These are phyloP conservation scores for Phrynosoma blainvillii DNA, from an alignment of 2,113 vertebrate genomes.

Conservation along the genomic window DNA sequence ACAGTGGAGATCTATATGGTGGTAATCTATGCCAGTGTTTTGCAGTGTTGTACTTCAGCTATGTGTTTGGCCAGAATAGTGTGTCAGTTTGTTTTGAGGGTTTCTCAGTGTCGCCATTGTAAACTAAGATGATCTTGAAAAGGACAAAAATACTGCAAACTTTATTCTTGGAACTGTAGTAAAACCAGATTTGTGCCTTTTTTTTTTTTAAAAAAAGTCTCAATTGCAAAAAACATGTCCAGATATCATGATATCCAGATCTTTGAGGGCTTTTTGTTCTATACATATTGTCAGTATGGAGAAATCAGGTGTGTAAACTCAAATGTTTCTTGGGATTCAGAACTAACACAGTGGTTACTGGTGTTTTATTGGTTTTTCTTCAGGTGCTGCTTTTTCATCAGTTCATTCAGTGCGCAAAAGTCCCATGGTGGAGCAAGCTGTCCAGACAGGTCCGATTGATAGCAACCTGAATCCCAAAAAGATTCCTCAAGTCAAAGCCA, in stretches of 20 bases:
- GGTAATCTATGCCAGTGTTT: neutral
- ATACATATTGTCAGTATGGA: neutral
- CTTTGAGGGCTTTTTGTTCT: neutral
- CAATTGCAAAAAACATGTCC: neutral
- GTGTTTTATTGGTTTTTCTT: constrained; percentile 57
- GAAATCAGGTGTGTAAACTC: neutral
- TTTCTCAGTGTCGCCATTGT: too few relatives aligned
- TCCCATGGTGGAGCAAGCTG: constrained; percentile 95
- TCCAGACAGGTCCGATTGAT: constrained; percentile 88
- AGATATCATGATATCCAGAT: neutral
- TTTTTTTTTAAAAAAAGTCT: neutral
- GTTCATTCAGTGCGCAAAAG: constrained; percentile 81
- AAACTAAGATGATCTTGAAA: neutral
- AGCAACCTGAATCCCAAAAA: constrained; percentile 76
- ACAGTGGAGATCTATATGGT: neutral
- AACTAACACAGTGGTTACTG: neutral
- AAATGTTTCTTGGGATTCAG: neutral
- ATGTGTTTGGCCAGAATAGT: neutral
- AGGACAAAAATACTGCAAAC: neutral
- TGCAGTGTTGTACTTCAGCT: neutral
- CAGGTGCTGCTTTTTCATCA: constrained; percentile 80
- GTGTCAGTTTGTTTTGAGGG: too few relatives aligned
- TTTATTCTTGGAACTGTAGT: neutral
- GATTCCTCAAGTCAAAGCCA: constrained; percentile 72
- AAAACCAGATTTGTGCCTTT: neutral